These are phyloP conservation scores for Mus caroli DNA, from an alignment of 2,797 vertebrate species.

Conservation along the genomic window DNA sequence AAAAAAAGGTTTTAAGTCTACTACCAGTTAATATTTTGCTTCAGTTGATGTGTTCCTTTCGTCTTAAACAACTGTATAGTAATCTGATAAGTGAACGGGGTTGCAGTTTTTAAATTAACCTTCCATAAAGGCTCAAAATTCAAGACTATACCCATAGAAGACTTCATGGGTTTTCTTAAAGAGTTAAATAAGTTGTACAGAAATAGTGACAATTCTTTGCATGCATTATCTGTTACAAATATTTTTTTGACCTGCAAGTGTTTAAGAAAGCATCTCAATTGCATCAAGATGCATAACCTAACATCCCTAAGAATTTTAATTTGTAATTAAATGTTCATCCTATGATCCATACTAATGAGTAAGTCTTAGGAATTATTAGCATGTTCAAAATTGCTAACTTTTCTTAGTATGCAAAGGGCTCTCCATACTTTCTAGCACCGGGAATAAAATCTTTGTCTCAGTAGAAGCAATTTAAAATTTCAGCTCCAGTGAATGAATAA, in stretches of 20 bases:
- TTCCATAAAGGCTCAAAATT: not conserved
- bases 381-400: not conserved
- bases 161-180: not conserved
- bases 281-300: not conserved
- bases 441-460: not conserved
- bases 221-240: not conserved
- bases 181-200: not conserved
- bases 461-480: not conserved
- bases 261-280: not conserved
- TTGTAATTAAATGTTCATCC: not conserved
- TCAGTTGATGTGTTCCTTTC: not conserved
- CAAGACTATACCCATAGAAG: not conserved
- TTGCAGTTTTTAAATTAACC: not conserved
- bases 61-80: not conserved
- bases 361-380: not conserved
- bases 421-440: not conserved
- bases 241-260: not conserved
- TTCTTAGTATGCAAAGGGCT: not conserved
- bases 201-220: not conserved
- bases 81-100: not conserved
- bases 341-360: not conserved
- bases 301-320: not conserved
- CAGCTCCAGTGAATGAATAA: not conserved
- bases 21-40: not conserved
- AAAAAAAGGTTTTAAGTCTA: not conserved